These are phyloP conservation scores for Octodonta nipae DNA, from an alignment of 2,888 invertebrate species.

Conservation along the genomic window DNA sequence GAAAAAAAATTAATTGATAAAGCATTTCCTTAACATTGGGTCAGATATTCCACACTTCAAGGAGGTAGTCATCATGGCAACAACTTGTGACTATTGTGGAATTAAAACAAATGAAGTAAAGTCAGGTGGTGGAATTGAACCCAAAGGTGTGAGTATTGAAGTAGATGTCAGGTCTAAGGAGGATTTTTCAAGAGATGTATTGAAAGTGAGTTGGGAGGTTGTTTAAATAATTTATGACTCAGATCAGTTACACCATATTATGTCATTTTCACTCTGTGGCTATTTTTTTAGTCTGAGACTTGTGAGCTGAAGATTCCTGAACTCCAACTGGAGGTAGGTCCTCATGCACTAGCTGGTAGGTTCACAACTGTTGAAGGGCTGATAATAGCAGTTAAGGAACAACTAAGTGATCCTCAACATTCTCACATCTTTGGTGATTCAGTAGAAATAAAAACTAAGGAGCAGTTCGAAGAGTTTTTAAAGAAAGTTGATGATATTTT, in stretches of 20 bases:
- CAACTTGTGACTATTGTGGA: constrained; percentile 81
- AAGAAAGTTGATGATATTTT: constrained; percentile 53
- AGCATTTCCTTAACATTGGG: constrained; percentile 6
- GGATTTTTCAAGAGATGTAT: constrained; percentile 84
- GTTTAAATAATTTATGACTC: no score
- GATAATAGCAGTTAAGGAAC: constrained; percentile 61
- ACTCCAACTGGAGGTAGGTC: constrained; percentile 73
- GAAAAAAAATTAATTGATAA: no score
- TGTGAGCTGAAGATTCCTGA: constrained; percentile 72
- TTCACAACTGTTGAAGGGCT: constrained; percentile 94
- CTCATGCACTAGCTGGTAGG: constrained; percentile 74
- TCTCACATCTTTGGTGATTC: constrained; percentile 62
- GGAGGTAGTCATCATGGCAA: constrained; percentile 96
- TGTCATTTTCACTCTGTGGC: constrained; percentile 9
- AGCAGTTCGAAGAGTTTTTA: constrained; percentile 51
- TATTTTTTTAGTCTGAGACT: constrained; percentile 54
- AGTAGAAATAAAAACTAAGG: constrained; percentile 41
- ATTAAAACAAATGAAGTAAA: constrained; percentile 91
- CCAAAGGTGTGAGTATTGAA: constrained; percentile 63
- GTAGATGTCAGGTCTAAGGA: constrained; percentile 53
- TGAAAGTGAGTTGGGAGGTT: no score
- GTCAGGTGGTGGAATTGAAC: constrained; percentile 79
- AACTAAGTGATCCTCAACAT: constrained; percentile 44
- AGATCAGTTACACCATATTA: neutral
- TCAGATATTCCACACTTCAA: constrained; percentile 89